Conservation (phyloP, 2,888 invertebrate species). For the Lingula anatina region DNA sequence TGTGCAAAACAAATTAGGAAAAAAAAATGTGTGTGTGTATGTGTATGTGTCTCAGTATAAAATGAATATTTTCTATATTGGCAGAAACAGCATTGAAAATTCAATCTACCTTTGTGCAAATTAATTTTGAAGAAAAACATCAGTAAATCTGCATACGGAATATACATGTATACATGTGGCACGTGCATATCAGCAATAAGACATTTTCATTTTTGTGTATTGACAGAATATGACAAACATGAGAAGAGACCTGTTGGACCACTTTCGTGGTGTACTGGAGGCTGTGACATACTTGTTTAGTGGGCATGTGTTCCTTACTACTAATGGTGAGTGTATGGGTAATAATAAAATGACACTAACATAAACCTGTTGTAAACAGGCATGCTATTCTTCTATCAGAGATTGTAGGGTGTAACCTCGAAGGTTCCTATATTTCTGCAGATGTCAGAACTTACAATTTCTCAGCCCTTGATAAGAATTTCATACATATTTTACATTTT, state of each 20-base stretch:
- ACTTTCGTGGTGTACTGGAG: constrained; percentile 27
- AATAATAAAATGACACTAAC: background rate
- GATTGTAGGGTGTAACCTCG: background rate
- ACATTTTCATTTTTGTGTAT: background rate
- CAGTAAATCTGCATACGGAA: background rate
- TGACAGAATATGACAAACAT: background rate
- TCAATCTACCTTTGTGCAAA: background rate
- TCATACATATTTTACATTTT: too few species aligned
- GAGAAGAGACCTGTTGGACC: constrained; percentile 15
- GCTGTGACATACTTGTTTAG: constrained; percentile 27
- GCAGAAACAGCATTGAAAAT: background rate
- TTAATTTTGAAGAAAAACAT: background rate
- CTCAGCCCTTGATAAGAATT: too few species aligned
- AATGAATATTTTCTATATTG: background rate
- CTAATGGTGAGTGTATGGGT: constrained; percentile 20
- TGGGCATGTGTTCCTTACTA: constrained; percentile 21
- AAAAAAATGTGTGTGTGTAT: too few species aligned
- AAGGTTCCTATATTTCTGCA: background rate
- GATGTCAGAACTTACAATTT: background rate
- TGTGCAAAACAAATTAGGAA: background rate
- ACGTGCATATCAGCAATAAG: background rate
- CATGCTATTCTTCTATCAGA: background rate
- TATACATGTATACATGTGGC: constrained; percentile 1
- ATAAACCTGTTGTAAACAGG: background rate
- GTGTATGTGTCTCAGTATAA: background rate